Conservation (phyloP, 2,113 vertebrate genomes). For the Megaceryle torquata region DNA sequence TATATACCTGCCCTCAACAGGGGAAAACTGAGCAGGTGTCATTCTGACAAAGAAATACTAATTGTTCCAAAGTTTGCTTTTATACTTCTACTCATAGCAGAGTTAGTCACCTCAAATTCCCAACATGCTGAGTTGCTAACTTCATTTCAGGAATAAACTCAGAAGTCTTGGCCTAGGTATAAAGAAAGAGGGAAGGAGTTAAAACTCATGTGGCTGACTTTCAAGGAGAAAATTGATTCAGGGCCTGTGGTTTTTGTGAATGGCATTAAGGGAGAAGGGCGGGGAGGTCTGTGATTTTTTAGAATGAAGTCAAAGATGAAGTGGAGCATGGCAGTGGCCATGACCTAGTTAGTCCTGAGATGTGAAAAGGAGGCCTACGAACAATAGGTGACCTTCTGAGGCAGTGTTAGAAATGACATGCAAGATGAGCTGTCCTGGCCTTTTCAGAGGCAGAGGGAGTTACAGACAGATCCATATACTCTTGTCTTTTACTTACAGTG, state of each 20-base stretch:
- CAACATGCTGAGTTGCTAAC: background rate
- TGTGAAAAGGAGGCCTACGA: background rate
- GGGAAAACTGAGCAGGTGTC: background rate
- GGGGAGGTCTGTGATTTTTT: background rate
- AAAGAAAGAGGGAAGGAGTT: background rate
- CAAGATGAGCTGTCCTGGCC: background rate
- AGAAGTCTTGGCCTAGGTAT: background rate
- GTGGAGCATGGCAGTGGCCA: background rate
- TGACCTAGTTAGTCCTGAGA: constrained; percentile 37
- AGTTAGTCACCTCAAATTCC: background rate
- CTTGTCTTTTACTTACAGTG: background rate
- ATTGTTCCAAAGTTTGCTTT: background rate
- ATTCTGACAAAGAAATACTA: background rate
- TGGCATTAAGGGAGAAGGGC: background rate
- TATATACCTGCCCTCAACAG: background rate
- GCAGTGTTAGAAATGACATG: background rate
- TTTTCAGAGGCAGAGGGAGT: background rate
- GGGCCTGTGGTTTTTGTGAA: background rate
- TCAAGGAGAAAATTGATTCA: background rate
- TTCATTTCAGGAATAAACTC: background rate
- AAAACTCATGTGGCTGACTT: background rate
- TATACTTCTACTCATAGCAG: background rate
- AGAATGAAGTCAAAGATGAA: constrained; percentile 18
- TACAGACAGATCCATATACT: background rate
- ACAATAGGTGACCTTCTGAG: background rate